Percentiles rank a stretch among this genome's conserved stretches.
phyloP scores from a whole-genome alignment of 2,113 vertebrate species.

The Bufo bufo region DNA sequence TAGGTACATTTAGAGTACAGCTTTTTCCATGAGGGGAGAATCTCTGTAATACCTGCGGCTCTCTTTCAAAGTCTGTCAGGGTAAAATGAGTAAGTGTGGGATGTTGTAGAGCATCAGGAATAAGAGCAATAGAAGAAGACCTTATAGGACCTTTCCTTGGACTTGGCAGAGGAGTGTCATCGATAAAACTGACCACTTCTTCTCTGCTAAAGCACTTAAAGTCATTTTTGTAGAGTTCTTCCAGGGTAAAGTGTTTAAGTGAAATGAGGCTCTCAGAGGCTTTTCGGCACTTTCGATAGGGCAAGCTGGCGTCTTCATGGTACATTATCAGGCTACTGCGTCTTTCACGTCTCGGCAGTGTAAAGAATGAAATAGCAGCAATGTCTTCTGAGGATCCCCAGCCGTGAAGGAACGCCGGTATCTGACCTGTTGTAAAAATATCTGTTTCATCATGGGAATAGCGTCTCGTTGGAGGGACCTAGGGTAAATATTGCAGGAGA shows the following conservation, averaged over 20 bases:
- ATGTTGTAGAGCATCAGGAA: constrained; percentile 73
- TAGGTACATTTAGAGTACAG: constrained; percentile 57
- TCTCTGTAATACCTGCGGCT: constrained; percentile 79
- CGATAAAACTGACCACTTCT: constrained; percentile 81
- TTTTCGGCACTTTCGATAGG: constrained; percentile 77
- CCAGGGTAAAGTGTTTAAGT: constrained; percentile 71
- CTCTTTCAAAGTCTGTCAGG: constrained; percentile 82
- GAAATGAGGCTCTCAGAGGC: constrained; percentile 82
- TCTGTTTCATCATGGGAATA: constrained; percentile 92
- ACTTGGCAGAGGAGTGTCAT: constrained; percentile 78
- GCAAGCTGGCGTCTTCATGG: constrained; percentile 76
- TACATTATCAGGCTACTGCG: constrained; percentile 78
- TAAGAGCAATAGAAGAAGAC: constrained; percentile 74
- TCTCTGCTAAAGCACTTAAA: constrained; percentile 81
- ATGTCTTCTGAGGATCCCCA: constrained; percentile 88
- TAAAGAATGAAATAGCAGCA: constrained; percentile 75
- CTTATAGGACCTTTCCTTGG: constrained; percentile 75
- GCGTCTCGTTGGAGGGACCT: constrained; percentile 92
- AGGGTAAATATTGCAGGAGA: neutral
- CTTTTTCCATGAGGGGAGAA: constrained; percentile 68
- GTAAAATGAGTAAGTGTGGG: constrained; percentile 74
- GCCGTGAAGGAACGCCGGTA: constrained; percentile 81
- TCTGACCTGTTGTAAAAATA: constrained; percentile 83
- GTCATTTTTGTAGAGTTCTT: constrained; percentile 71
- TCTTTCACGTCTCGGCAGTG: constrained; percentile 74